Evolutionary conservation across 2,888 invertebrate genomes (phyloP), one percentile per base, ranked within the genome.

Genomic region (Plagodis dolabraria): DNA sequence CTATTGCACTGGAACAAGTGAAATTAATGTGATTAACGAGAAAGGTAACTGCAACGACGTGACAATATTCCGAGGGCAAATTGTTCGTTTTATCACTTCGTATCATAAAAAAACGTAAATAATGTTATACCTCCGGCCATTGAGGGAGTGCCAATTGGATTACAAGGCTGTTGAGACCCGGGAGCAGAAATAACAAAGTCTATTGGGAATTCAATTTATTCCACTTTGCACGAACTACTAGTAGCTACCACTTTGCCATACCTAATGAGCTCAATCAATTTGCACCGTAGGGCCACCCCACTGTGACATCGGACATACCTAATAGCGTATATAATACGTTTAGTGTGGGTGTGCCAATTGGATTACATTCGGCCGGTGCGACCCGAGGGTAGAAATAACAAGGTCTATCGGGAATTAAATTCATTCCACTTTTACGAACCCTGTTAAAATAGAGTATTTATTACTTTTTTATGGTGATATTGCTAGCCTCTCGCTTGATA

Each of bases 71-170:
- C 2, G 22, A 1, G 22, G 22, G 22, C 22, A 4, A 22, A 1
- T 22, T 22, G 22, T 22, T 2, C 22, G 2, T 22, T 4, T 22
- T 22, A 22, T 22, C 22, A 22, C 22, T 22, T 22, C 22, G 22
- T 4, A 22, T 4, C 22, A 22, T 22, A 22, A 22, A 22, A 22
- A 1, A 22, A 22, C 22, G 22, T 22, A 22, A 22, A 4, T 22
- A 22, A 22, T 22, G 22, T 22, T 4, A 22, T 22, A 22, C 22
- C 22, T 22, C 4, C 22, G 22, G 1, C 22, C 22, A 22, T 22
- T 62, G 44, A 53, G 64, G 65, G 68, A 47, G 62, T 57, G 57
- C 47, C 52, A 36, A 60, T 60, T 51, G 50, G 35, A 62, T 64
- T 55, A 58, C 47, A 55, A n/a, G 43, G 42, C 44, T 47, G 49